A percentile compares a stretch with the other conserved stretches of the same genome.
phyloP scores from a whole-genome alignment of 2,797 vertebrate genomes.

The Cyprinodon diabolis region DNA sequence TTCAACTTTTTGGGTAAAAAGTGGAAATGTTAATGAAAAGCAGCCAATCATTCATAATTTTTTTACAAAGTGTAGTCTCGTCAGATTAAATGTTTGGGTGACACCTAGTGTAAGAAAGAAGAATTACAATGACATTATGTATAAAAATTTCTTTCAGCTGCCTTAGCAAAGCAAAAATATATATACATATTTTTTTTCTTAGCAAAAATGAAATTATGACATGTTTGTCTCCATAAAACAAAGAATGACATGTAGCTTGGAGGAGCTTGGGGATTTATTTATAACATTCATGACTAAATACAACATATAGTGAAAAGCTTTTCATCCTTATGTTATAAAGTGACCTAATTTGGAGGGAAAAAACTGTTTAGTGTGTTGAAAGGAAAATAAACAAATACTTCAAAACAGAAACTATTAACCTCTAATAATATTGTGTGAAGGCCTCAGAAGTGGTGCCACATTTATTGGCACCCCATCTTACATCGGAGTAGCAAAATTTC shows the following conservation, averaged over 20 bases:
- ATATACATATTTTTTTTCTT: background rate
- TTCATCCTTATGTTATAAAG: conserved; percentile 50
- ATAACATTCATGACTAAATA: conserved; percentile 20
- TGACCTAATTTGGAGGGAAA: conserved; percentile 33
- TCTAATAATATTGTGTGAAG: conserved; percentile 41
- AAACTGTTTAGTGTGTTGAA: conserved; percentile 35
- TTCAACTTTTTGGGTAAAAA: background rate
- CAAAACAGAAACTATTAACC: conserved; percentile 27
- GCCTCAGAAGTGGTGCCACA: background rate
- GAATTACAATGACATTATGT: conserved; percentile 18
- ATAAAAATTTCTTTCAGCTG: background rate
- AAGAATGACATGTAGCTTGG: background rate
- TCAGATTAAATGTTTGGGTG: conserved; percentile 31
- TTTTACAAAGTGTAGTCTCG: too few relatives aligned
- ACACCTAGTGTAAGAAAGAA: conserved; percentile 54
- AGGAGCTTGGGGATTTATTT: background rate
- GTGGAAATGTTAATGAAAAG: background rate
- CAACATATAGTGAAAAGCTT: conserved; percentile 39
- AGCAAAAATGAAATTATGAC: background rate
- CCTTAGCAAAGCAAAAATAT: background rate
- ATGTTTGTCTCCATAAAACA: background rate
- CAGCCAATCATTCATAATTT: background rate
- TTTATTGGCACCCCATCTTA: background rate
- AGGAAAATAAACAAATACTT: conserved; percentile 5
- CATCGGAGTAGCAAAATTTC: background rate